Conservation (phyloP, 53 echinoderm and acorn worm species). For the Arbacia lixula region DNA sequence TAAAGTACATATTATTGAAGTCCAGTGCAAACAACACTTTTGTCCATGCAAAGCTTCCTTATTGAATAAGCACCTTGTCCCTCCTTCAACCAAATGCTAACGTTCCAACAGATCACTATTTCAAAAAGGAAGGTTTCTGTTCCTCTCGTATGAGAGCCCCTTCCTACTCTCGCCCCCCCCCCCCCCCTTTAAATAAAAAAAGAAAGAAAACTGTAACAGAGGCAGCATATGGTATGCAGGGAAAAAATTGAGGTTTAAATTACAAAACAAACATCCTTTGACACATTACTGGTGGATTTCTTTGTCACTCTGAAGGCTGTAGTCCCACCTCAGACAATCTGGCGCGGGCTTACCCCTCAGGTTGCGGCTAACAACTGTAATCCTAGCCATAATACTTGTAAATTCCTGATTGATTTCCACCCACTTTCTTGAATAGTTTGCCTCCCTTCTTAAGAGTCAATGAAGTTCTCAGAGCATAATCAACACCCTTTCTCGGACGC, state of each 20-base stretch:
- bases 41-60: conserved; percentile 45
- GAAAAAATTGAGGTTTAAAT: conserved; percentile 22
- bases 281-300: conserved; percentile 42
- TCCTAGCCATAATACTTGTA: conserved; percentile 15
- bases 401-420: conserved; percentile 42
- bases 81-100: neutral
- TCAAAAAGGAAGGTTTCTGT: too few relatives aligned
- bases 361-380: too few relatives aligned
- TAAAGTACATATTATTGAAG: conserved; percentile 54
- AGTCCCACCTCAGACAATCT: conserved; percentile 57
- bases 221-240: conserved; percentile 10
- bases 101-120: too few relatives aligned
- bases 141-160: too few relatives aligned
- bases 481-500: too few relatives aligned
- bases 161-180: too few relatives aligned
- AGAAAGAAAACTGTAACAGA: too few relatives aligned
- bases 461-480: too few relatives aligned
- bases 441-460: too few relatives aligned
- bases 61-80: conserved; percentile 21
- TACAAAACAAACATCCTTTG: conserved; percentile 54
- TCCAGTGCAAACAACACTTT: conserved; percentile 31
- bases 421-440: conserved; percentile 16
- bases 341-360: conserved; percentile 38
- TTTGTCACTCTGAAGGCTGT: neutral
- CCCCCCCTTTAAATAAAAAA: too few relatives aligned